Evolutionary conservation across 2,113 vertebrate genomes (phyloP).

Genomic region (Condylura cristata): DNA sequence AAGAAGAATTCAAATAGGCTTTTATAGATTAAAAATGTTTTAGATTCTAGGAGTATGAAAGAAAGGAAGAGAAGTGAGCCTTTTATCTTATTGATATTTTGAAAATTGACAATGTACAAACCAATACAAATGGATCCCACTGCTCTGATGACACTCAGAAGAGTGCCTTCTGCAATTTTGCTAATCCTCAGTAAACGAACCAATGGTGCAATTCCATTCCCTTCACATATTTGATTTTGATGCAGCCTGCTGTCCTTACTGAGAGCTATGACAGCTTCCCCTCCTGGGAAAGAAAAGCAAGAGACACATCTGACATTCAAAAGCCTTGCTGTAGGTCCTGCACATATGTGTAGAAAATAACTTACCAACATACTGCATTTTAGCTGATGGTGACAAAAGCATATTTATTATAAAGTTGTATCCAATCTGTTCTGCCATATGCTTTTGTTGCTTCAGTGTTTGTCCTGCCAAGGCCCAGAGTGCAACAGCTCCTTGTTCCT

Average conservation of each 20-base stretch:
- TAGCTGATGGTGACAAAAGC: slow-evolving; percentile 88
- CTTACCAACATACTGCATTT: slow-evolving; percentile 90
- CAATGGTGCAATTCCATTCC: slow-evolving; percentile 86
- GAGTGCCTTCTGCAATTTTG: slow-evolving; percentile 83
- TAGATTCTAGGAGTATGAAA: neutral
- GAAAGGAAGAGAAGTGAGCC: neutral
- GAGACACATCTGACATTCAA: neutral
- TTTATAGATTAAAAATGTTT: neutral
- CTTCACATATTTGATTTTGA: slow-evolving; percentile 86
- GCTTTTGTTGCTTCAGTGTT: slow-evolving; percentile 86
- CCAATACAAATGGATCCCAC: slow-evolving; percentile 86
- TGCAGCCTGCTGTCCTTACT: slow-evolving; percentile 84
- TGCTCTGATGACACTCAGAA: slow-evolving; percentile 85
- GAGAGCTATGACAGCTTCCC: slow-evolving; percentile 86
- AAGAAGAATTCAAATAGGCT: neutral
- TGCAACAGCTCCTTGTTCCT: slow-evolving; percentile 86
- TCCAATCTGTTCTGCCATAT: slow-evolving; percentile 87
- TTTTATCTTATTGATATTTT: neutral
- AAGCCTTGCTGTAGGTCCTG: neutral
- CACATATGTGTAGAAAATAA: neutral
- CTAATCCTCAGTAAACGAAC: slow-evolving; percentile 83
- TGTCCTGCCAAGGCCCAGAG: slow-evolving; percentile 88
- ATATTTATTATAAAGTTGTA: slow-evolving; percentile 88
- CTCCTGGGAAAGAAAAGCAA: slow-evolving; percentile 75
- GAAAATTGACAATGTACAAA: slow-evolving; percentile 68